Percentiles rank a stretch among this genome's conserved stretches.
Conservation (phyloP, 2,113 vertebrate genomes). For the Xenopus tropicalis region UCB_Xtro_10.0 CM004445.2:94836501-94837000, state of each 20-base stretch:
- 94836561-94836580: conserved; percentile 16
- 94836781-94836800: conserved; percentile 20
- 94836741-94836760: conserved; percentile 8
- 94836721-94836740: conserved; percentile 45
- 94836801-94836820: conserved; percentile 66
- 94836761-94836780: conserved; percentile 40
- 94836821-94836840: conserved; percentile 58
- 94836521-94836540: conserved; percentile 25
- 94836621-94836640: not conserved
- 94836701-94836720: conserved; percentile 31
- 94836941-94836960: too few species aligned
- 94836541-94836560: conserved; percentile 24
- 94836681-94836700: conserved; percentile 47
- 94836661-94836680: conserved; percentile 39
- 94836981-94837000: too few species aligned
- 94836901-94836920: too few species aligned
- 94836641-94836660: conserved; percentile 26
- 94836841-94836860: conserved; percentile 66
- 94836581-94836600: conserved; percentile 39
- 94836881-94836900: too few species aligned
- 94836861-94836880: not conserved
- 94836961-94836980: too few species aligned
- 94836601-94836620: conserved; percentile 35
- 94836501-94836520: conserved; percentile 36
- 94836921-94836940: too few species aligned